phyloP scores from a whole-genome alignment of 2,888 invertebrate species.

The Eupithecia vulgata region DNA sequence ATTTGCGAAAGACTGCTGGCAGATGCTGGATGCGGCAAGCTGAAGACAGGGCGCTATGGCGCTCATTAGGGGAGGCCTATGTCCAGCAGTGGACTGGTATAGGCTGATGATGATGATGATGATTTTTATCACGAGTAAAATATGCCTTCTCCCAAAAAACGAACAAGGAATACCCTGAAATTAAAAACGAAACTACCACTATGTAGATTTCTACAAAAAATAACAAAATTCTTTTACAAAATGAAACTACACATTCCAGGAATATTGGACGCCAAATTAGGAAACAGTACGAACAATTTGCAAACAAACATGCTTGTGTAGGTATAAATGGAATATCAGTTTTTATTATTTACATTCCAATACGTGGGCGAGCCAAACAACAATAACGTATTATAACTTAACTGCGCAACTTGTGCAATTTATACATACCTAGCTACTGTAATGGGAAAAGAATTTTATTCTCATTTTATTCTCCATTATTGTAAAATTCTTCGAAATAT shows the following conservation, averaged over 20 bases:
- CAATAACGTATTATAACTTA: constrained; percentile 76
- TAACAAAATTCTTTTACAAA: constrained; percentile 1
- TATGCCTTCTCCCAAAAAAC: not conserved
- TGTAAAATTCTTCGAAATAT: constrained; percentile 54
- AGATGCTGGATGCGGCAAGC: no score
- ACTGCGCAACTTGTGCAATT: constrained; percentile 62
- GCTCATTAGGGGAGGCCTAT: no score
- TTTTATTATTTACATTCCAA: constrained; percentile 37
- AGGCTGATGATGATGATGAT: no score
- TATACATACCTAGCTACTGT: constrained; percentile 38
- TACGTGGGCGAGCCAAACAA: constrained; percentile 51
- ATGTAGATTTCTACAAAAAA: not conserved
- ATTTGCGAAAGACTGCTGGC: no score
- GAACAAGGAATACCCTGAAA: not conserved
- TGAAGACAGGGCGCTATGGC: no score
- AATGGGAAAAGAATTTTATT: constrained; percentile 67
- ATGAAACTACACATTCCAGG: constrained; percentile 26
- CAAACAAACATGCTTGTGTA: constrained; percentile 31
- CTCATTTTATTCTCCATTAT: constrained; percentile 64
- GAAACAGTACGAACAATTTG: constrained; percentile 26
- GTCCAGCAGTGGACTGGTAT: no score
- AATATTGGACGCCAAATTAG: constrained; percentile 28
- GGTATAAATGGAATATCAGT: constrained; percentile 36
- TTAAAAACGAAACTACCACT: constrained; percentile 13
- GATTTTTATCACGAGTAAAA: constrained; percentile 24